phyloP scores from a whole-genome alignment of 30 jellyfish, hydroid and myxozoan species.

The Morbakka virulenta region DNA sequence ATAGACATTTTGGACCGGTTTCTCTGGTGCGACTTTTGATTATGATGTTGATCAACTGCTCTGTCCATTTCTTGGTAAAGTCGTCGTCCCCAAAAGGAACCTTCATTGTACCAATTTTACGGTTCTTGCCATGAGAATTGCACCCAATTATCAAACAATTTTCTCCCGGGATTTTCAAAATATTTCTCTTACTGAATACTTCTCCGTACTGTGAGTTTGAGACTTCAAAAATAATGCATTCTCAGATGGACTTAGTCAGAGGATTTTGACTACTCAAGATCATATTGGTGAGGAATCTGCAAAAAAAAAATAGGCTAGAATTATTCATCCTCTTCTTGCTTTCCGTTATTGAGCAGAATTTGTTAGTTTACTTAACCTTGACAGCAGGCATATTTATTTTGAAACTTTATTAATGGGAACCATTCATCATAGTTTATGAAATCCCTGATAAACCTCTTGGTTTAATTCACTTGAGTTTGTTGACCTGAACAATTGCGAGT shows the following conservation, averaged over 20 bases:
- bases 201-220: neutral
- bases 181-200: neutral
- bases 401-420: no score
- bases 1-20: slow-evolving; percentile 16
- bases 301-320: no score
- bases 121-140: slow-evolving; percentile 12
- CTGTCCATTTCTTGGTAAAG: slow-evolving; percentile 38
- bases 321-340: no score
- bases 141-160: slow-evolving; percentile 58
- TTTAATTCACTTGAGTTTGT: no score
- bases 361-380: no score
- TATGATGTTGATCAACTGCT: slow-evolving; percentile 8
- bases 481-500: no score
- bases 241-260: slow-evolving; percentile 30
- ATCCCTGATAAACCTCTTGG: no score
- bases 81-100: slow-evolving; percentile 61
- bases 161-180: slow-evolving; percentile 47
- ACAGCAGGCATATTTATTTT: no score
- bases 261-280: neutral
- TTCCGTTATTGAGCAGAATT: no score
- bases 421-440: no score
- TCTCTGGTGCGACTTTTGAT: slow-evolving; percentile 51
- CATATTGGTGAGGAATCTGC: neutral
- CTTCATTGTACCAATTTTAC: slow-evolving; percentile 11
- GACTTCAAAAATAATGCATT: slow-evolving; percentile 1